Base-by-base conservation (phyloP, 2,888 invertebrate species). In the Brachylomia viminalis region DNA sequence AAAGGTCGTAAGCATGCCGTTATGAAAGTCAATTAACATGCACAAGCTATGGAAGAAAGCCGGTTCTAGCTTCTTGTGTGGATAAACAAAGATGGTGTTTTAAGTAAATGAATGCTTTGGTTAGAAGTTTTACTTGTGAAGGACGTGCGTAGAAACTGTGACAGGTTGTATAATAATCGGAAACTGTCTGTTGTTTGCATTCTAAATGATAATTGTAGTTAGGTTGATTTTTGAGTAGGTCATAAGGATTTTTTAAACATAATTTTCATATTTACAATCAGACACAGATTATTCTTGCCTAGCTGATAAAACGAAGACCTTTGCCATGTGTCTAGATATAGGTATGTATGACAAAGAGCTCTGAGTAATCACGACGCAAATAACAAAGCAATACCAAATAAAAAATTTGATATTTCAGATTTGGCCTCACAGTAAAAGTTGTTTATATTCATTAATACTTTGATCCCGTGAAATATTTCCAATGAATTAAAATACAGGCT, bases 21-120 rank as follows among this genome's bases (percentile, higher is more conserved):
- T 87, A 80, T 76, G 86, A 80, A 83, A 86, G 80, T 75, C 75
- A 81, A 83, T 87, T 84, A 85, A 70, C 82, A 80, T 81, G 62
- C 47, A 82, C 77, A 83, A 80, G 80, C 70, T 79, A 33, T 70
- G 52, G 52, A 80, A 72, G 75, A 78, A 67, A 76, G 38, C 76
- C 27, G 58, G 79, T 84, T 78, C 79, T 49, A 5, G 56, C 64
- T 70, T 65, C 67, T 61, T 64, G 64, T 74, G 62, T 79, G 71
- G 52, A 73, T 59, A 76, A 86, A 83, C 72, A 82, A 76, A 77
- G 62, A 70, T 58, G 59, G 74, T 42, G 58, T 65, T 71, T 82
- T 76, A 66, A 78, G 65, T 49, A 80, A 76, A 79, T 76, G 62
- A 72, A 75, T 74, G 58, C 52, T 42, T 58, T 58, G 56, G 72